These are phyloP conservation scores for Rhagonycha fulva DNA, from an alignment of 2,888 invertebrate genomes.

Conservation along the genomic window DNA sequence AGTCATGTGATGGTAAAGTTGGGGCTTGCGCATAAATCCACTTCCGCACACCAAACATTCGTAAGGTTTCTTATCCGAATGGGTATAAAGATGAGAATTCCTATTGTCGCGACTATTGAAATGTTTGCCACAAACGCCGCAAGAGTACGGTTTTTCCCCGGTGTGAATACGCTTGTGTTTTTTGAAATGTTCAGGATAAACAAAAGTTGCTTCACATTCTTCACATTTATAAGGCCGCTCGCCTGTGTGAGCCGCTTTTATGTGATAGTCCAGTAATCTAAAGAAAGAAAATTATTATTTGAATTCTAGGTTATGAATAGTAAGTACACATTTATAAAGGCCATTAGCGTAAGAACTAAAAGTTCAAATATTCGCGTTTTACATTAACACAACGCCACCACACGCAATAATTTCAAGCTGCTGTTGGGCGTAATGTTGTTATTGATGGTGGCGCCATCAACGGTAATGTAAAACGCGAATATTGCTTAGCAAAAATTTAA, in stretches of 20 bases:
- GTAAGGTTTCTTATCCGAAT: slow-evolving; percentile 85
- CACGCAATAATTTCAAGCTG: too few relatives aligned
- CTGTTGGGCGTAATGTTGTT: too few relatives aligned
- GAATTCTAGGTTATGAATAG: background rate
- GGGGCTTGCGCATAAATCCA: slow-evolving; percentile 83
- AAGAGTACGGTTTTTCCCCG: slow-evolving; percentile 74
- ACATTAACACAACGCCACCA: too few relatives aligned
- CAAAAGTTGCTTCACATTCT: slow-evolving; percentile 76
- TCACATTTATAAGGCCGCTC: slow-evolving; percentile 77
- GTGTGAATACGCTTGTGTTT: slow-evolving; percentile 80
- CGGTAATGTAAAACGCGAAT: too few relatives aligned
- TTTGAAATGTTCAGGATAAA: slow-evolving; percentile 82
- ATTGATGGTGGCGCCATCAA: too few relatives aligned
- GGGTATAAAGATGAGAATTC: slow-evolving; percentile 83
- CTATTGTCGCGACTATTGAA: slow-evolving; percentile 85
- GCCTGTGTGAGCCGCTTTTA: slow-evolving; percentile 79
- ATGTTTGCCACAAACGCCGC: slow-evolving; percentile 80
- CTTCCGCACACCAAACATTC: slow-evolving; percentile 80
- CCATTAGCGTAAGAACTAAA: too few relatives aligned
- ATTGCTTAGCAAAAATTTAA: too few relatives aligned
- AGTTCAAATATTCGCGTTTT: too few relatives aligned
- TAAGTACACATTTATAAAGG: too few relatives aligned
- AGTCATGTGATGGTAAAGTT: slow-evolving; percentile 78
- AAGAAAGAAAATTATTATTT: slow-evolving; percentile 8
- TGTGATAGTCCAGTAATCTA: slow-evolving; percentile 78